Evolutionary conservation across 1,140 invertebrate species (phyloP), one percentile per base, ranked within the genome.

Genomic region (Drosophila leontia): DNA sequence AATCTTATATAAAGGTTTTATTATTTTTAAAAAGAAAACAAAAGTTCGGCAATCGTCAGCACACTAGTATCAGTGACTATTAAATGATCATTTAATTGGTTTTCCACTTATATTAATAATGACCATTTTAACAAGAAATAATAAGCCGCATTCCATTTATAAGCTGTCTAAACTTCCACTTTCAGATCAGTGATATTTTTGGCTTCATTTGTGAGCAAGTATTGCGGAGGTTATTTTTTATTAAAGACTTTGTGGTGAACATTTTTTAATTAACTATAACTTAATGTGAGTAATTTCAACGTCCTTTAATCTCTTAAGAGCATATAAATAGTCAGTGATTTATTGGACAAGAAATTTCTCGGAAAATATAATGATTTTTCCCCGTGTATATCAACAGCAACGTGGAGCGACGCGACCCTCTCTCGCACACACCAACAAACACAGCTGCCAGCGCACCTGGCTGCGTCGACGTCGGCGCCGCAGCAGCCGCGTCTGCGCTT

Each of bases 401-500:
- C 39, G 56, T 34, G 13, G 45, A 61, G 59, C 45, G 32, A 9
- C n/a, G n/a, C n/a, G n/a, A n/a, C n/a, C 23, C 19, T 65, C 47
- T 34, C 61, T 15, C 62, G 12, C 62, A 23, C 13, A 35, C n/a
- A 29, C 29, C 26, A 37, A 39, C 53, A 34, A 68, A 55, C 29
- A 63, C 44, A 58, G 29, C 29, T 35, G 53, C 42, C 56, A 50
- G 34, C 56, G 44, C 56, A 79, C 68, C 79, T 82, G 80, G 53
- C 67, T 48, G 35, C 62, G 65, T 53, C 47, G 37, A 23, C 47
- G 65, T 42, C 32, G 26, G n/a, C 64, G 57, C 26, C 60, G 45
- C 70, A 55, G 53, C 77, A 56, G 74, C 62, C 32, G 58, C 67
- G 44, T 39, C 56, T 64, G 69, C 67, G 61, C 53, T 53, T 50